phyloP scores from a whole-genome alignment of 2,888 invertebrate genomes.

The Ormyrus pomaceus region DNA sequence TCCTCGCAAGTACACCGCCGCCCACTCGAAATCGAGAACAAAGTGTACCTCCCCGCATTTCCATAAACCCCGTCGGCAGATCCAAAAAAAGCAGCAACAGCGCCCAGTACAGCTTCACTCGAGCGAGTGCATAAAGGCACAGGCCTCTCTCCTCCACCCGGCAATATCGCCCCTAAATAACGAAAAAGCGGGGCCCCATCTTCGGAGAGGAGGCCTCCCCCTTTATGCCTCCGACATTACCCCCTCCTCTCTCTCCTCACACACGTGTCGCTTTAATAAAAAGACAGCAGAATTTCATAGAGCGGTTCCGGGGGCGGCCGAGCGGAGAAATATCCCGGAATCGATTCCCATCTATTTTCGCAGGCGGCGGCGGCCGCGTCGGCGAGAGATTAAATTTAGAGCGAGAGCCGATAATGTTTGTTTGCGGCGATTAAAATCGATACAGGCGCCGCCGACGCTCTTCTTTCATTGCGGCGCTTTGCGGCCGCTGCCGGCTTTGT shows the following conservation, averaged over 20 bases:
- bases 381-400: constrained; percentile 46
- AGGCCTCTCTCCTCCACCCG: no score
- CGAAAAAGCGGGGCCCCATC: no score
- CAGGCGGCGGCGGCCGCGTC: not conserved
- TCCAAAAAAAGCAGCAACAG: no score
- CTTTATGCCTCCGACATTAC: not conserved
- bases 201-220: no score
- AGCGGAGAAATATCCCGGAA: constrained; percentile 15
- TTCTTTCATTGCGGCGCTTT: constrained; percentile 35
- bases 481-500: not conserved
- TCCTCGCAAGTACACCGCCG: no score
- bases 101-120: no score
- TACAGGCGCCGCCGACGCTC: constrained; percentile 1
- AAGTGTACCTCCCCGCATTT: no score
- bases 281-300: constrained; percentile 9
- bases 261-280: not conserved
- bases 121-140: no score
- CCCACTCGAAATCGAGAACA: no score
- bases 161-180: no score
- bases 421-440: constrained; percentile 45
- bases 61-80: no score
- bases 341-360: constrained; percentile 31
- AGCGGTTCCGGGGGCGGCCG: not conserved
- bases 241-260: not conserved
- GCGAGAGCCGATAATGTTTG: constrained; percentile 32